A percentile compares a stretch with the other conserved stretches of the same genome.
phyloP scores from a whole-genome alignment of 2,797 vertebrate species.

The Pangasius sanitwongsei region DNA sequence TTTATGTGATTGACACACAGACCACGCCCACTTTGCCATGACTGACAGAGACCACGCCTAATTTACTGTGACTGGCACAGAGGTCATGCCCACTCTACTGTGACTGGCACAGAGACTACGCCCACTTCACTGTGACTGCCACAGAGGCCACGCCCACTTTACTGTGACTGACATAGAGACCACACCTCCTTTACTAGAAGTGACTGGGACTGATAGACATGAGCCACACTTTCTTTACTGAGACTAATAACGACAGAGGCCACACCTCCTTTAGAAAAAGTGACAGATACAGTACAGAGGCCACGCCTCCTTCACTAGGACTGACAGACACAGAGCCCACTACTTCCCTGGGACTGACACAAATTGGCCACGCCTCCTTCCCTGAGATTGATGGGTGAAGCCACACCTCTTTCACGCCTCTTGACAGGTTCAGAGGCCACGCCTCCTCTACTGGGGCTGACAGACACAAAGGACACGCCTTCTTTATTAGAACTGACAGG shows the following conservation, averaged over 20 bases:
- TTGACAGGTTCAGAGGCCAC: neutral
- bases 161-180: neutral
- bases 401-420: too few species aligned
- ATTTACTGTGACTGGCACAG: too few species aligned
- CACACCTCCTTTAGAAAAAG: neutral
- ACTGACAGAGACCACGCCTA: neutral
- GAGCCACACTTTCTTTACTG: neutral
- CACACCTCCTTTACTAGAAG: neutral
- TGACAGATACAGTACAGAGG: neutral
- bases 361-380: neutral
- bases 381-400: neutral
- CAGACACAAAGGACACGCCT: neutral
- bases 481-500: neutral
- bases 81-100: too few species aligned
- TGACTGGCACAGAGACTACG: neutral
- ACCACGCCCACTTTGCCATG: neutral
- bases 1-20: neutral
- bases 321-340: neutral
- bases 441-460: neutral
- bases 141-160: neutral
- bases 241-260: neutral
- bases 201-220: fast-evolving
- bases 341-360: too few species aligned
- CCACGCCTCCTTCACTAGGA: neutral
- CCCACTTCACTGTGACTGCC: neutral